phyloP scores from a whole-genome alignment of 2,113 vertebrate genomes.

The Microcebus griseorufus region DNA sequence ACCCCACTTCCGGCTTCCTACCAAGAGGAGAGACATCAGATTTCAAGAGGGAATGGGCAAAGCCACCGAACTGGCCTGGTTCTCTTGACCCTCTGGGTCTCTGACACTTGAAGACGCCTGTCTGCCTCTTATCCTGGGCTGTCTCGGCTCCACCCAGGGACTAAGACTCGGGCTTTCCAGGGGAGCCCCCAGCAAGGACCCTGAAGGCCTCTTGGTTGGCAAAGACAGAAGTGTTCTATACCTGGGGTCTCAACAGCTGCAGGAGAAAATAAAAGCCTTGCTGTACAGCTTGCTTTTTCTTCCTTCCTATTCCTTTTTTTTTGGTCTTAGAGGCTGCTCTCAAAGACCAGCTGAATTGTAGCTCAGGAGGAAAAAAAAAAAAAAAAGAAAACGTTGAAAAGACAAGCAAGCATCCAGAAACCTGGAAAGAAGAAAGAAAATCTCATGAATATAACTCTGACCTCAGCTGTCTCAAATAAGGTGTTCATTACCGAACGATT shows the following conservation, averaged over 20 bases:
- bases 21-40: background rate
- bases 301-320: background rate
- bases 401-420: slow-evolving; percentile 51
- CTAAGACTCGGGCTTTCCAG: background rate
- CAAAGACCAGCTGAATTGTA: slow-evolving; percentile 58
- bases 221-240: background rate
- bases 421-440: slow-evolving; percentile 41
- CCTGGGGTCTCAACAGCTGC: background rate
- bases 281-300: background rate
- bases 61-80: background rate
- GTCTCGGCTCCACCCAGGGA: rapidly evolving
- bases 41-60: too few relatives aligned
- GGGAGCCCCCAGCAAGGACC: background rate
- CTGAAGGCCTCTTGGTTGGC: background rate
- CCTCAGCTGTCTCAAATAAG: slow-evolving; percentile 80
- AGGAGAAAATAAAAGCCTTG: background rate
- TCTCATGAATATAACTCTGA: slow-evolving; percentile 69
- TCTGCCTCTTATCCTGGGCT: background rate
- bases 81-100: background rate
- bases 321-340: background rate
- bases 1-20: background rate
- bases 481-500: slow-evolving; percentile 86
- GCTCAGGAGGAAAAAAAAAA: background rate
- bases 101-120: background rate
- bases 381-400: background rate